Conservation (phyloP, 2,113 vertebrate species). For the Nycticebus coucang region DNA sequence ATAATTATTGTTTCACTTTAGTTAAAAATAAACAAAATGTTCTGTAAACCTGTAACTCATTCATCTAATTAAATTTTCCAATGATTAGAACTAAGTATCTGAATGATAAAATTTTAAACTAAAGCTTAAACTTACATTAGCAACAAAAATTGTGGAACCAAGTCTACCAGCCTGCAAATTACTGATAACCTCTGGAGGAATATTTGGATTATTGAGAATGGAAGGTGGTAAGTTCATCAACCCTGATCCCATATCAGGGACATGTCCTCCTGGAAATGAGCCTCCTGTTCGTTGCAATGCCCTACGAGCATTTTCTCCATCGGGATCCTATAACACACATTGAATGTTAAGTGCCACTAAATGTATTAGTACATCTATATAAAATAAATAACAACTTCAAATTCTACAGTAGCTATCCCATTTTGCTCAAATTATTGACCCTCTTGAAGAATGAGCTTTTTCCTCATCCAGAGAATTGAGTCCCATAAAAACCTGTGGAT, state of each 20-base stretch:
- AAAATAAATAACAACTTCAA: conserved; percentile 70
- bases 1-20: conserved; percentile 36
- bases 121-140: conserved; percentile 91
- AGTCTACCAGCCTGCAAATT: conserved; percentile 96
- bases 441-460: conserved; percentile 70
- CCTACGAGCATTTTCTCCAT: conserved; percentile 96
- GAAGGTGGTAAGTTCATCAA: conserved; percentile 95
- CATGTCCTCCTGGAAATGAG: conserved; percentile 90
- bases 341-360: conserved; percentile 68
- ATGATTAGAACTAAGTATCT: conserved; percentile 36
- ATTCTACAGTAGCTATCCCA: conserved; percentile 74
- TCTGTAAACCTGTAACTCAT: conserved; percentile 38
- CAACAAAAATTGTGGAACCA: conserved; percentile 97
- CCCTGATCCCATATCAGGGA: conserved; percentile 90
- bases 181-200: conserved; percentile 96
- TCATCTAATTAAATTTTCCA: conserved; percentile 52
- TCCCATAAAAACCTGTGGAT: conserved; percentile 81
- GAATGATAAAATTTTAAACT: conserved; percentile 58
- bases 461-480: conserved; percentile 41
- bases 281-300: conserved; percentile 92
- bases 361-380: conserved; percentile 26
- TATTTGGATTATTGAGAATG: conserved; percentile 98
- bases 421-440: conserved; percentile 68
- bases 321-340: conserved; percentile 90
- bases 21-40: conserved; percentile 62